Evolutionary conservation across 2,113 vertebrate species (phyloP).

Genomic region (Pseudolaguvia tuberculata): DNA sequence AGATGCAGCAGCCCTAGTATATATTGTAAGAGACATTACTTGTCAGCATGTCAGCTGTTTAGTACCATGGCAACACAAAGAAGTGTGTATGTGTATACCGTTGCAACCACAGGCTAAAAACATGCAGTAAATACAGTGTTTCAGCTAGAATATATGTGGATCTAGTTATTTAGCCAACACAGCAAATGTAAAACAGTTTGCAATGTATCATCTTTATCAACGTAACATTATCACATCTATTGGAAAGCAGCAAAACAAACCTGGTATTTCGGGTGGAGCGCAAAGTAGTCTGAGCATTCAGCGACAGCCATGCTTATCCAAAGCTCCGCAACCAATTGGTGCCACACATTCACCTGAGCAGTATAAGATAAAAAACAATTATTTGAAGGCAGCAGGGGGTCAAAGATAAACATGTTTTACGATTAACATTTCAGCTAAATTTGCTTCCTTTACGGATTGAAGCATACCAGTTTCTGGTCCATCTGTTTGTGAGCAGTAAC

Average conservation of each 20-base stretch:
- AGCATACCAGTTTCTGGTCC: too few relatives aligned
- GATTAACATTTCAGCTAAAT: too few relatives aligned
- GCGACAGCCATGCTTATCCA: slow-evolving; percentile 79
- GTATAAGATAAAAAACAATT: not conserved
- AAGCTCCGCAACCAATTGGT: slow-evolving; percentile 5
- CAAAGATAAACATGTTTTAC: too few relatives aligned
- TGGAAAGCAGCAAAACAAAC: slow-evolving; percentile 23
- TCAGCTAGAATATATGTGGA: slow-evolving; percentile 3
- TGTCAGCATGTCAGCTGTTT: slow-evolving; percentile 46
- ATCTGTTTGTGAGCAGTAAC: too few relatives aligned
- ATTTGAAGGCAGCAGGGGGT: not conserved
- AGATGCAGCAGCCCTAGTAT: slow-evolving; percentile 31
- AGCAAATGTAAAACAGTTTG: not conserved
- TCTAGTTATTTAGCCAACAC: not conserved
- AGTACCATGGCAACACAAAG: slow-evolving; percentile 37
- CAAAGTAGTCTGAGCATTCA: slow-evolving; percentile 84
- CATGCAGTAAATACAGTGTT: slow-evolving; percentile 2
- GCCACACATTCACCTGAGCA: slow-evolving; percentile 30
- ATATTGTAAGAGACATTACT: slow-evolving; percentile 45
- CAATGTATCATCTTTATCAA: not conserved
- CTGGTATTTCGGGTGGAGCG: slow-evolving; percentile 78
- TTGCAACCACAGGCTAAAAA: slow-evolving; percentile 16
- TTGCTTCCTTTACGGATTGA: too few relatives aligned
- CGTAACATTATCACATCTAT: not conserved
- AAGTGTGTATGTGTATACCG: not conserved